Evolutionary conservation across 2,797 vertebrate genomes (phyloP).

Genomic region (Xenops minutus): DNA sequence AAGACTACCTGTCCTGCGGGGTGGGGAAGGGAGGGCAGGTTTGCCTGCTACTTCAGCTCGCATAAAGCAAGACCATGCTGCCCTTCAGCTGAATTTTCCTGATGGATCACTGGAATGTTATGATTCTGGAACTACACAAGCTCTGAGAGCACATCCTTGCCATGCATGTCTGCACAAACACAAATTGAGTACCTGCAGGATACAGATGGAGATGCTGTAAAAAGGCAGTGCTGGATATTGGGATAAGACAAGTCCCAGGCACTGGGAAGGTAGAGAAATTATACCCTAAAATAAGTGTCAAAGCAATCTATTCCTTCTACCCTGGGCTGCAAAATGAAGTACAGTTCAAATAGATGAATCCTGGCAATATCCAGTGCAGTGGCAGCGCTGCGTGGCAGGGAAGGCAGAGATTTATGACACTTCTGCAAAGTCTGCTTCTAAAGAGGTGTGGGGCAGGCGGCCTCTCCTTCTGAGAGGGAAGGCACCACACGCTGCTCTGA

Average conservation of each 20-base stretch:
- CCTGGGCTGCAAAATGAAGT: slow-evolving; percentile 50
- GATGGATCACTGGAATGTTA: neutral
- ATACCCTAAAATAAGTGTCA: slow-evolving; percentile 61
- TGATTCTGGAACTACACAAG: slow-evolving; percentile 13
- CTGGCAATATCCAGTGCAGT: slow-evolving; percentile 58
- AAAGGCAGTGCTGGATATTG: slow-evolving; percentile 18
- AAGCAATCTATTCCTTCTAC: slow-evolving; percentile 57
- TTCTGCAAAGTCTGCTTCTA: slow-evolving; percentile 9
- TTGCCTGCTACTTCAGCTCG: neutral
- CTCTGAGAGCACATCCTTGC: slow-evolving; percentile 60
- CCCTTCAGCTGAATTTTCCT: neutral
- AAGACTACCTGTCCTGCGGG: neutral
- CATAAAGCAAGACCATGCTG: neutral
- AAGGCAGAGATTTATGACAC: slow-evolving; percentile 65
- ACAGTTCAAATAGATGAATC: slow-evolving; percentile 69
- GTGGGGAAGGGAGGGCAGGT: neutral
- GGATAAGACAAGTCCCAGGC: slow-evolving; percentile 43
- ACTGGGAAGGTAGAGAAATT: slow-evolving; percentile 42
- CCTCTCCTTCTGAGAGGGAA: neutral
- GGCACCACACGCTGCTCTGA: neutral
- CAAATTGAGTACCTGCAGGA: slow-evolving; percentile 7
- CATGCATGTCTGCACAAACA: slow-evolving; percentile 60
- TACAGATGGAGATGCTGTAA: slow-evolving; percentile 26
- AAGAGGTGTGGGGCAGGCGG: neutral
- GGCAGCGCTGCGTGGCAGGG: slow-evolving; percentile 31